Evolutionary conservation across 2,113 vertebrate species (phyloP), one percentile per base, ranked within the genome.

Genomic region (Girardinichthys multiradiatus): DNA sequence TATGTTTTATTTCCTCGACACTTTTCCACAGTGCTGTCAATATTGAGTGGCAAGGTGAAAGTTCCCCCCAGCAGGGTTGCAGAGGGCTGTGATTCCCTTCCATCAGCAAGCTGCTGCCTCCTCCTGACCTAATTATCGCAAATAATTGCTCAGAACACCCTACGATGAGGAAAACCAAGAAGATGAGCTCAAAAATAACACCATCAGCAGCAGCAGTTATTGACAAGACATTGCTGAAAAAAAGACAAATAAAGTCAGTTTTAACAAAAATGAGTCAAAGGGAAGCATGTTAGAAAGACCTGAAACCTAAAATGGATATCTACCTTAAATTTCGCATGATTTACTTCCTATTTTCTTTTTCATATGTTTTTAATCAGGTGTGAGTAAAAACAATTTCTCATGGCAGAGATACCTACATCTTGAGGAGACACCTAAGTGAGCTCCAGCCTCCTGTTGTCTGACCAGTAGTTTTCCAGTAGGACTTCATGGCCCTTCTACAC

Each of bases 91-190:
- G 67, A 70, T 64, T 72, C 77, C 66, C 77, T 65, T 70, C 70
- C 61, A 68, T 68, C 82, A 69, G 80, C 67, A 66, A 2, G 19
- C 70, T 19, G 11, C 72, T 21, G 80, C 84, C 76, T 82, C 86
- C 76, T 72, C 76, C 79, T 68, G 82, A 86, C 84, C 86, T 76
- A 82, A 84, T 89, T 91, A 88, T 76, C 65, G 19, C 78, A 68
- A 72, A 84, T 91, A 83, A 91, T 86, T 79, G 48, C 76, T 80
- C 64, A 62, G 79, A 78, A 81, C 37, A n/a, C 65, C n/a, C 29
- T 68, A 30, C 57, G 48, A 28, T 42, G 72, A 59, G 72, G 45
- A 74, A 39, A 0, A 51, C 60, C 64, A 12, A 57, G 77, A 74
- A 72, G 68, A 72, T 60, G 39, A 7, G 3, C 28, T 76, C 24